These are phyloP conservation scores for Ptilorrhoa leucosticta DNA, from an alignment of 2,113 vertebrate genomes.

Conservation along the genomic window DNA sequence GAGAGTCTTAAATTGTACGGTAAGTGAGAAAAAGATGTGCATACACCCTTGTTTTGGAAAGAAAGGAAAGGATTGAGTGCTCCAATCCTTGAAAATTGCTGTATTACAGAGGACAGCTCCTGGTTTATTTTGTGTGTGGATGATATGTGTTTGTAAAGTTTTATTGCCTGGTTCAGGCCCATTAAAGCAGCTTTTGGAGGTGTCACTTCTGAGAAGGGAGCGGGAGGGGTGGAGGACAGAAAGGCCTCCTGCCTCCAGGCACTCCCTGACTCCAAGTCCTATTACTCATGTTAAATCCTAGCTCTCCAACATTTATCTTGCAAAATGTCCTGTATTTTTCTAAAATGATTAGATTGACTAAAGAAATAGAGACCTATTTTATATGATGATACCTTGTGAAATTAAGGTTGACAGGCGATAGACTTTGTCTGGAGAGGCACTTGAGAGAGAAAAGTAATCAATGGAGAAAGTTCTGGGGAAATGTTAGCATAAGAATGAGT, in stretches of 20 bases:
- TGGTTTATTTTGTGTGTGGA: neutral
- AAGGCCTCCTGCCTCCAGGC: neutral
- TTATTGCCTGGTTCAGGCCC: neutral
- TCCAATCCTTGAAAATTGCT: neutral
- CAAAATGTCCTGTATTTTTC: neutral
- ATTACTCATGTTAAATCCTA: neutral
- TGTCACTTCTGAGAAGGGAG: neutral
- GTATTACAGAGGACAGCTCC: neutral
- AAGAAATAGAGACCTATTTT: conserved; percentile 11
- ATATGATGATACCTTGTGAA: neutral
- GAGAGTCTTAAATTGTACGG: neutral
- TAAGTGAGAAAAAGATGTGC: neutral
- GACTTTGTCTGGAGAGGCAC: conserved; percentile 11
- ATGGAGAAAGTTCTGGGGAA: neutral
- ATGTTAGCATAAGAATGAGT: conserved; percentile 41
- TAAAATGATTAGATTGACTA: neutral
- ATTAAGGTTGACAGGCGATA: conserved; percentile 21
- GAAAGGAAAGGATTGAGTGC: neutral
- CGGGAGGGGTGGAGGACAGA: neutral
- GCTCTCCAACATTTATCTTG: neutral
- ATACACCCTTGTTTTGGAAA: neutral
- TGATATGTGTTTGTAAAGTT: neutral
- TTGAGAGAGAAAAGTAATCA: conserved; percentile 43
- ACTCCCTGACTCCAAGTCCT: neutral
- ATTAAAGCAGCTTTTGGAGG: neutral